Conservation (phyloP, 2,888 invertebrate species). For the Podabrus alpinus region DNA sequence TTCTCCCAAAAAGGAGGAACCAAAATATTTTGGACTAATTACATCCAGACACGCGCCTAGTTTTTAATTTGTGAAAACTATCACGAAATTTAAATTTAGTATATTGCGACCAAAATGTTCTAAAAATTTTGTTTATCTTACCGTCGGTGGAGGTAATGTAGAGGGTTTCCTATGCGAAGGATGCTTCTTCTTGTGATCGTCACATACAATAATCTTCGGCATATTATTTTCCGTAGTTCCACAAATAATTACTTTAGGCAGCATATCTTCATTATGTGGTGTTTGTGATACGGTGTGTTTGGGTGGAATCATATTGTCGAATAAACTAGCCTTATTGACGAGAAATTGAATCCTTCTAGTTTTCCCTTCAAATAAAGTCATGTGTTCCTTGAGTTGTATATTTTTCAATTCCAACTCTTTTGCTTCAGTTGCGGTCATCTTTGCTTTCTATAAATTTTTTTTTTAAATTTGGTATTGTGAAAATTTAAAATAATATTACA, state of each 20-base stretch:
- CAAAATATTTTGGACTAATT: no score
- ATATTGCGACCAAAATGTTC: neutral
- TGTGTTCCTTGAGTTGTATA: conserved; percentile 61
- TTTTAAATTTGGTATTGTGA: neutral
- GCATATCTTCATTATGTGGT: conserved; percentile 46
- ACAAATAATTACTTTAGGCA: conserved; percentile 62
- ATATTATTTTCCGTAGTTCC: conserved; percentile 58
- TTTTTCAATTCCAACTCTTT: conserved; percentile 62
- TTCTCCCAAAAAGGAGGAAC: no score
- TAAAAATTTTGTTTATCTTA: neutral
- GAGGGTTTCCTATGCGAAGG: neutral
- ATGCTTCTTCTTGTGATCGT: conserved; percentile 48
- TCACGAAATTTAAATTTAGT: neutral
- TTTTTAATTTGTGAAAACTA: no score
- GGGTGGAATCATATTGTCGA: conserved; percentile 48
- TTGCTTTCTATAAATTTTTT: conserved; percentile 57
- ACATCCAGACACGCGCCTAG: no score
- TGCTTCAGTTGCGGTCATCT: conserved; percentile 62
- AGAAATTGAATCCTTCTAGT: conserved; percentile 63
- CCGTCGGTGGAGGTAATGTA: neutral
- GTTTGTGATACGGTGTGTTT: conserved; percentile 21
- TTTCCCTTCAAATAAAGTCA: conserved; percentile 65
- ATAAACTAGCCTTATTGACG: conserved; percentile 54
- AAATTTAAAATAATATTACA: conserved; percentile 40
- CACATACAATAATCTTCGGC: conserved; percentile 61